Evolutionary conservation across 2,797 vertebrate species (phyloP), one percentile per base, ranked within the genome.

Genomic region (Falco concolor): DNA sequence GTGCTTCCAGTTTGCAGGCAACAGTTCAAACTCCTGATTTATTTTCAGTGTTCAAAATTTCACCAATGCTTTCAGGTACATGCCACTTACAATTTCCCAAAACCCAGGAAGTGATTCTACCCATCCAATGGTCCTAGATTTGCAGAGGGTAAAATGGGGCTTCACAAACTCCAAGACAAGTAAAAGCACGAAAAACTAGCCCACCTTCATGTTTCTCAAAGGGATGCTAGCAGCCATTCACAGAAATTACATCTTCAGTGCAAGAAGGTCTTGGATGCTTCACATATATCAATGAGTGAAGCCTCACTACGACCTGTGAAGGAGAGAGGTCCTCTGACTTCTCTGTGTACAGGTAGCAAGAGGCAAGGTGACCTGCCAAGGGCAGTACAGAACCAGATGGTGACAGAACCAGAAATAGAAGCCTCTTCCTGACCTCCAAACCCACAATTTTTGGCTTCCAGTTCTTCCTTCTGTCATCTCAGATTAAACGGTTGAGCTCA

Each of bases 401-500:
- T 3, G 5, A 47, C 10, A 89, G 45, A 14, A 6, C 8, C 45
- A 83, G 73, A 80, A 84, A 49, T 6, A 72, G 28, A 59, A 84
- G 6, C 8, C 8, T 13, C 28, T 76, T 73, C 25, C 61, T 69
- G 21, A 86, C 16, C 49, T 40, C 23, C 24, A 68, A 34, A 11
- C 38, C 38, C 57, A 47, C 14, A 69, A 5, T 17, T n/a, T 87
- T 54, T 45, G 89, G 6, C 36, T 86, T 74, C n/a, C 24, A 70
- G 12, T 12, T 49, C 38, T 77, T 88, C 32, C 18, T 94, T 68
- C 65, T 56, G 19, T 64, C 53, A 27, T 28, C 38, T 61, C 32
- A 50, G 65, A 59, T 64, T 47, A 52, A 75, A 53, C 9, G 32
- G 38, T 23, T 47, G 52, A 52, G 8, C 3, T 0, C 0, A 0